Percentiles rank a stretch among this genome's conserved stretches.
phyloP scores from a whole-genome alignment of 2,113 vertebrate genomes.

The Dipodomys spectabilis region DNA sequence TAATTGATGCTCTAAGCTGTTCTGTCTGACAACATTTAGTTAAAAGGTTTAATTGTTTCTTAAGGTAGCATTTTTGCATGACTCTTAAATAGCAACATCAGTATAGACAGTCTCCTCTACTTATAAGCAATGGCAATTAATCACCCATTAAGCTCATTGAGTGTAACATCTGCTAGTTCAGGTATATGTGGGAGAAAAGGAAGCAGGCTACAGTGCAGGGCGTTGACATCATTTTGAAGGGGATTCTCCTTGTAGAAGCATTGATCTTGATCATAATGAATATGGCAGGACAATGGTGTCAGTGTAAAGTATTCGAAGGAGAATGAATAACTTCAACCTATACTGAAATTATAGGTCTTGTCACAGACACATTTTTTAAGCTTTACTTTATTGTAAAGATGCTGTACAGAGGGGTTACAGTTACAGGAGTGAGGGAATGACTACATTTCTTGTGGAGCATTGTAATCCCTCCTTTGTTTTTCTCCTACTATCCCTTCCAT shows the following conservation, averaged over 20 bases:
- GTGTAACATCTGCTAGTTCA: background rate
- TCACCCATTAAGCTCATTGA: background rate
- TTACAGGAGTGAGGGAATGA: no score
- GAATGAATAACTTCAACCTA: background rate
- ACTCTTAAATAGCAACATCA: constrained; percentile 7
- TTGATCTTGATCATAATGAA: constrained; percentile 19
- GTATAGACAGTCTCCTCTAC: constrained; percentile 11
- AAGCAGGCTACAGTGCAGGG: background rate
- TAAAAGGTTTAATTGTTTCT: constrained; percentile 54
- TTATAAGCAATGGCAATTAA: constrained; percentile 30
- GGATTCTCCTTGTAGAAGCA: constrained; percentile 35
- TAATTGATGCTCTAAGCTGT: background rate
- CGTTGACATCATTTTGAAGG: background rate
- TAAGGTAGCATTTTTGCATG: background rate
- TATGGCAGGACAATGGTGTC: background rate
- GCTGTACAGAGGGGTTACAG: no score
- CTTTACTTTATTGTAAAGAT: no score
- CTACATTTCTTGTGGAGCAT: no score
- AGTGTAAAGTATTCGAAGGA: background rate
- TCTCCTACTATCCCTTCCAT: no score
- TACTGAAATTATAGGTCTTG: constrained; percentile 6
- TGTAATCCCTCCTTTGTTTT: no score
- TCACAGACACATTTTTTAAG: background rate
- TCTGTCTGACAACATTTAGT: constrained; percentile 34
- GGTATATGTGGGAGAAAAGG: background rate